A percentile compares a stretch with the other conserved stretches of the same genome.
Evolutionary conservation across 2,113 vertebrate species (phyloP).

Genomic region (Pholis gunnellus): DNA sequence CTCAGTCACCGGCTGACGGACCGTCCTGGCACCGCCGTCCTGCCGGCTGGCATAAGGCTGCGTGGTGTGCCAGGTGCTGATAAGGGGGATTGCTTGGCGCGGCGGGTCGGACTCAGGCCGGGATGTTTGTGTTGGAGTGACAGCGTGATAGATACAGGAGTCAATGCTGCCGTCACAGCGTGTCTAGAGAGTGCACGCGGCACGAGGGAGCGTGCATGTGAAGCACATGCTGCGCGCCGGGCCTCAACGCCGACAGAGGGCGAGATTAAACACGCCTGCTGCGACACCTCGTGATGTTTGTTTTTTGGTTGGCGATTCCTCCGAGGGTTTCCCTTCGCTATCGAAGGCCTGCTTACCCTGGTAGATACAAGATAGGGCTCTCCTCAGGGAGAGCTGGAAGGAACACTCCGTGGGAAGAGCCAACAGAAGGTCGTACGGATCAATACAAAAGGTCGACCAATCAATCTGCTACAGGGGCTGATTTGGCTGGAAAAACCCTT

Average conservation of each 20-base stretch:
- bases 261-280: slow-evolving; percentile 19
- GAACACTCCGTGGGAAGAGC: slow-evolving; percentile 38
- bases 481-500: slow-evolving; percentile 48
- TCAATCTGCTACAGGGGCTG: slow-evolving; percentile 49
- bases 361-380: slow-evolving; percentile 55
- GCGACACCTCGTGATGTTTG: slow-evolving; percentile 39
- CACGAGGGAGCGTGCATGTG: not conserved
- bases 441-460: slow-evolving; percentile 73
- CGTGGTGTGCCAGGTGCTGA: slow-evolving; percentile 79
- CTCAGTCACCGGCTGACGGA: slow-evolving; percentile 38
- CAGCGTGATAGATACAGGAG: slow-evolving; percentile 42
- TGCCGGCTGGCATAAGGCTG: slow-evolving; percentile 59
- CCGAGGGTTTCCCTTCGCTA: slow-evolving; percentile 55
- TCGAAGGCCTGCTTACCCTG: slow-evolving; percentile 44
- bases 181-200: slow-evolving; percentile 10
- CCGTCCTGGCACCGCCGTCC: slow-evolving; percentile 52
- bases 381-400: slow-evolving; percentile 53
- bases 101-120: slow-evolving; percentile 53
- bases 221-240: not conserved
- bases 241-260: slow-evolving; percentile 38
- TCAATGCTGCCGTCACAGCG: slow-evolving; percentile 41
- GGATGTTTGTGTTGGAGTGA: slow-evolving; percentile 56
- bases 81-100: slow-evolving; percentile 78
- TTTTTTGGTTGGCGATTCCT: slow-evolving; percentile 49
- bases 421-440: slow-evolving; percentile 41